Evolutionary conservation across 1,140 invertebrate species (phyloP).

Genomic region (Eulimnadia texana): DNA sequence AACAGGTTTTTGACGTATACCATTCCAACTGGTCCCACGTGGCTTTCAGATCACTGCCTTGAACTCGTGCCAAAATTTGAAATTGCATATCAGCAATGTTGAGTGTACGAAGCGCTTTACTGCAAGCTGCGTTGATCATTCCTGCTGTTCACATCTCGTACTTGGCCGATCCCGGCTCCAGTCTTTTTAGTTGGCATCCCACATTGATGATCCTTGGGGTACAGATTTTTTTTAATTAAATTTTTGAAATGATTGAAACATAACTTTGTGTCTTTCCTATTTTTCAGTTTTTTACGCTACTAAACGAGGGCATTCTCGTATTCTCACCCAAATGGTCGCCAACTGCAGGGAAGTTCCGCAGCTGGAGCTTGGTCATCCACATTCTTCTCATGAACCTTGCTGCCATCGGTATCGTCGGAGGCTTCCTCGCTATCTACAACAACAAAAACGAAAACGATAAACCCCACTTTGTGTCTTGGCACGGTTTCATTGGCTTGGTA

Average conservation of each 20-base stretch:
- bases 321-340: slow-evolving; percentile 3
- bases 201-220: neutral
- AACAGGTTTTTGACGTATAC: too few species aligned
- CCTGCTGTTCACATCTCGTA: neutral
- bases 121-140: neutral
- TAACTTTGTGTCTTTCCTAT: neutral
- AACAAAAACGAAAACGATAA: slow-evolving; percentile 6
- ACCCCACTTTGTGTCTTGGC: slow-evolving; percentile 3
- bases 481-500: neutral
- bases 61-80: too few species aligned
- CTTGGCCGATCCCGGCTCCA: neutral
- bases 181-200: slow-evolving; percentile 10
- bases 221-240: neutral
- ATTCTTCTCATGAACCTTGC: neutral
- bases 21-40: too few species aligned
- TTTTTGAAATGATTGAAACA: neutral
- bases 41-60: too few species aligned
- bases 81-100: too few species aligned
- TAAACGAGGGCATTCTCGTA: slow-evolving; percentile 1
- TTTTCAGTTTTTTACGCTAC: neutral
- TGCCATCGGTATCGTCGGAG: neutral
- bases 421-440: slow-evolving; percentile 2
- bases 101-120: too few species aligned
- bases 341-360: neutral
- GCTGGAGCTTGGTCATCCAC: neutral